Percentiles rank a stretch among this genome's conserved stretches.
These are phyloP conservation scores for Asbolus verrucosus DNA, from an alignment of 1,140 invertebrate genomes.

Conservation along the genomic window DNA sequence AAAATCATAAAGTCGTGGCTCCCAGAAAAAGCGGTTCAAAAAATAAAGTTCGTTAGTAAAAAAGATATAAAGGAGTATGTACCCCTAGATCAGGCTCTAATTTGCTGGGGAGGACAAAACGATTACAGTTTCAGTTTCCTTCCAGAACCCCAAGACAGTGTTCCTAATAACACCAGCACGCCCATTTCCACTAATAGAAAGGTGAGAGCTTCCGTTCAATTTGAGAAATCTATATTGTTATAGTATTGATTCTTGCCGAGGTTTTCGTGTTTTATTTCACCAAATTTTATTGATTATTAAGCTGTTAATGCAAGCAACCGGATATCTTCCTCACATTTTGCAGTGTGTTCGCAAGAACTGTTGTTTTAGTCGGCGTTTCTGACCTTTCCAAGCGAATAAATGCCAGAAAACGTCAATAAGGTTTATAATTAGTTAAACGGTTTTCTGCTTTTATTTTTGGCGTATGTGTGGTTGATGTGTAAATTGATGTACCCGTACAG, in stretches of 20 bases:
- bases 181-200: slow-evolving; percentile 65
- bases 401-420: background rate
- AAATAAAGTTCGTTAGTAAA: slow-evolving; percentile 90
- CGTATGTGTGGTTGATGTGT: too few species aligned
- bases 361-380: background rate
- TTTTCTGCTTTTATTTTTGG: background rate
- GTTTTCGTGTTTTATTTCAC: background rate
- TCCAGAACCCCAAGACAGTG: slow-evolving; percentile 67
- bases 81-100: slow-evolving; percentile 77
- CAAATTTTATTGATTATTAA: background rate
- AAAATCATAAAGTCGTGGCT: slow-evolving; percentile 92
- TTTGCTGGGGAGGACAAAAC: slow-evolving; percentile 88
- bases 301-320: too few species aligned
- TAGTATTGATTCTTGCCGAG: slow-evolving; percentile 12
- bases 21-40: slow-evolving; percentile 88
- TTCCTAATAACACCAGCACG: slow-evolving; percentile 51
- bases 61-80: slow-evolving; percentile 83
- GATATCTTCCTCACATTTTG: too few species aligned
- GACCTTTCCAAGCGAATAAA: background rate
- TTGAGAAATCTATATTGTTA: slow-evolving; percentile 15
- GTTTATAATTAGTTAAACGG: background rate
- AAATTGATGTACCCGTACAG: too few species aligned
- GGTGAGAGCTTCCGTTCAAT: slow-evolving; percentile 53
- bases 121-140: slow-evolving; percentile 80
- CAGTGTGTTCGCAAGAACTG: background rate